A percentile compares a stretch with the other conserved stretches of the same genome.
phyloP scores from a whole-genome alignment of 2,888 invertebrate genomes.

The Anoplius nigerrimus region DNA sequence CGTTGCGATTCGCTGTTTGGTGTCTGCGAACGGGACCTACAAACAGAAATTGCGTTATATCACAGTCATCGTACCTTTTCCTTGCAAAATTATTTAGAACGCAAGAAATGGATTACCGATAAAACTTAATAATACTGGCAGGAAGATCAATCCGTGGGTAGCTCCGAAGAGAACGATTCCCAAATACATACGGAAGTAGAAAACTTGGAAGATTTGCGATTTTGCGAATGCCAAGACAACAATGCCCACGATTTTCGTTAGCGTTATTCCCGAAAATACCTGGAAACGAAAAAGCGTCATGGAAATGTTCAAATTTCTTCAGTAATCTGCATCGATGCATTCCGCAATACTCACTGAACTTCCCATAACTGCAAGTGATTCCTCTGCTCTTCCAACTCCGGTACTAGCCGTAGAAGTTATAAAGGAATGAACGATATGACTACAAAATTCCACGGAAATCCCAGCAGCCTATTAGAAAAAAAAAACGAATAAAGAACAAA shows the following conservation, averaged over 20 bases:
- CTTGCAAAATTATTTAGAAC: too few species aligned
- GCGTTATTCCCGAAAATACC: constrained; percentile 94
- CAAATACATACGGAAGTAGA: constrained; percentile 97
- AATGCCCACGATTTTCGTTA: constrained; percentile 95
- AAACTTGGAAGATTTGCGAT: constrained; percentile 92
- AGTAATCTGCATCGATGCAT: not conserved
- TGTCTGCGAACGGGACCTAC: not conserved
- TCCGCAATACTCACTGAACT: constrained; percentile 81
- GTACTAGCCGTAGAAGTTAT: constrained; percentile 75
- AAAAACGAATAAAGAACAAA: constrained; percentile 47
- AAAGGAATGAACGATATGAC: constrained; percentile 90
- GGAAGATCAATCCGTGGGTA: constrained; percentile 91
- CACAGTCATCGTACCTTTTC: too few species aligned
- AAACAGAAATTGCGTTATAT: too few species aligned
- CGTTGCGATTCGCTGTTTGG: not conserved
- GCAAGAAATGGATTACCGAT: constrained; percentile 78
- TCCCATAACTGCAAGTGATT: constrained; percentile 88
- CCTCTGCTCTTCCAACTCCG: constrained; percentile 81
- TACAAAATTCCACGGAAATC: constrained; percentile 96
- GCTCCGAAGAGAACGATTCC: constrained; percentile 95
- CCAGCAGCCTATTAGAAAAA: constrained; percentile 83
- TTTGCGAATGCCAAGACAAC: constrained; percentile 93
- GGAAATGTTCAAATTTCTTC: not conserved
- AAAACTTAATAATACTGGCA: constrained; percentile 92
- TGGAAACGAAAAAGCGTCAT: constrained; percentile 71